Conservation (phyloP, 2,888 invertebrate species). For the Ennomos fuscantarius region DNA sequence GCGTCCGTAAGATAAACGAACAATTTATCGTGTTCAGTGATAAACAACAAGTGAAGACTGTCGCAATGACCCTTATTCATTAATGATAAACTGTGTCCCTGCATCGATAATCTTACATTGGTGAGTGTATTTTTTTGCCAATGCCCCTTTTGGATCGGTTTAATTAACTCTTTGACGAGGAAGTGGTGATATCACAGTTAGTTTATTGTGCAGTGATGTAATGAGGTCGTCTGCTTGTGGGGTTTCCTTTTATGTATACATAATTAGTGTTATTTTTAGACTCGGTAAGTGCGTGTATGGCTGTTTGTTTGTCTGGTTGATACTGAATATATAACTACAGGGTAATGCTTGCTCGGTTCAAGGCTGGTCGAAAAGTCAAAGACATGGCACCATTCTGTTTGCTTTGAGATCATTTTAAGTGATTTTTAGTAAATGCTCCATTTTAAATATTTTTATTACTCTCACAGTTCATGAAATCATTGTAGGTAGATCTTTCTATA, state of each 20-base stretch:
- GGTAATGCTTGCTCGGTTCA: constrained; percentile 30
- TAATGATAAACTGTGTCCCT: constrained; percentile 41
- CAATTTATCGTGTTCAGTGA: constrained; percentile 39
- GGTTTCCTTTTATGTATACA: constrained; percentile 24
- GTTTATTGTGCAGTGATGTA: constrained; percentile 59
- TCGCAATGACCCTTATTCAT: constrained; percentile 37
- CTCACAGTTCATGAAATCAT: neutral
- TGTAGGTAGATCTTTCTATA: neutral
- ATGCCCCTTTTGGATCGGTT: constrained; percentile 40
- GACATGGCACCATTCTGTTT: constrained; percentile 14
- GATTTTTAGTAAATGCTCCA: constrained; percentile 5
- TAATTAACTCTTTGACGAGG: constrained; percentile 63
- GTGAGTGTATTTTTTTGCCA: constrained; percentile 47
- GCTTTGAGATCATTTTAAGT: constrained; percentile 11
- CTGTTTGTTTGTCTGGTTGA: constrained; percentile 64
- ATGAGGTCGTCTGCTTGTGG: constrained; percentile 24
- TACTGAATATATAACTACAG: constrained; percentile 22
- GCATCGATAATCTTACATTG: constrained; percentile 38
- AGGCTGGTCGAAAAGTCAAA: constrained; percentile 32
- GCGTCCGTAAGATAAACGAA: constrained; percentile 46
- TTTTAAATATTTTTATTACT: neutral
- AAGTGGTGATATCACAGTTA: constrained; percentile 72
- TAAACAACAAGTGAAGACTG: constrained; percentile 36
- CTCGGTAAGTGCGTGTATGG: constrained; percentile 52
- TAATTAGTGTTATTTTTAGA: constrained; percentile 74